phyloP scores from a whole-genome alignment of 2,888 invertebrate species.

The Thymelicus acteon region DNA sequence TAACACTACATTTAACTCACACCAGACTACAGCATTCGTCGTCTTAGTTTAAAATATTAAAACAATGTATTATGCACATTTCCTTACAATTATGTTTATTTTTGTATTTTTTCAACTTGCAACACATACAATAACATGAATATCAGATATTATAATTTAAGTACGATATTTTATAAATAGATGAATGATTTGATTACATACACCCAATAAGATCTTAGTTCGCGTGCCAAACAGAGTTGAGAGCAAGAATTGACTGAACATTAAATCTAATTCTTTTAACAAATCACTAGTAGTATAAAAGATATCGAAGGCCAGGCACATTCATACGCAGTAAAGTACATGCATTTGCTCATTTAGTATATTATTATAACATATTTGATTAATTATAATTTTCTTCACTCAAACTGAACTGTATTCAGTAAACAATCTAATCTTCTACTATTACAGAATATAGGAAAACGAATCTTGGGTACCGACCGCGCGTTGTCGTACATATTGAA shows the following conservation, averaged over 20 bases:
- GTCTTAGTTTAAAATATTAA: constrained; percentile 46
- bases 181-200: constrained; percentile 29
- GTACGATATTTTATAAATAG: constrained; percentile 38
- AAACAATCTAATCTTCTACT: not conserved
- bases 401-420: too few species aligned
- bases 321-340: not conserved
- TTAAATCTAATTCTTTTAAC: constrained; percentile 4
- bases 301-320: not conserved
- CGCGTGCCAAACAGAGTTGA: not conserved
- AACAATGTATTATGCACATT: constrained; percentile 66
- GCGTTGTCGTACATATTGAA: not conserved
- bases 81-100: constrained; percentile 49
- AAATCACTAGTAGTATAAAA: not conserved
- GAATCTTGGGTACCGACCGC: not conserved
- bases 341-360: not conserved
- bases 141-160: constrained; percentile 44
- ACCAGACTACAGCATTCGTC: constrained; percentile 42
- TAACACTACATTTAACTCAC: constrained; percentile 48
- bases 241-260: not conserved
- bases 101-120: constrained; percentile 51
- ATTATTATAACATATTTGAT: not conserved
- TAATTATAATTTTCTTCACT: too few species aligned
- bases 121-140: constrained; percentile 47
- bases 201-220: not conserved
- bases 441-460: not conserved